Evolutionary conservation across 2,888 invertebrate genomes (phyloP), one percentile per base, ranked within the genome.

Genomic region (Schrankia costaestrigalis): DNA sequence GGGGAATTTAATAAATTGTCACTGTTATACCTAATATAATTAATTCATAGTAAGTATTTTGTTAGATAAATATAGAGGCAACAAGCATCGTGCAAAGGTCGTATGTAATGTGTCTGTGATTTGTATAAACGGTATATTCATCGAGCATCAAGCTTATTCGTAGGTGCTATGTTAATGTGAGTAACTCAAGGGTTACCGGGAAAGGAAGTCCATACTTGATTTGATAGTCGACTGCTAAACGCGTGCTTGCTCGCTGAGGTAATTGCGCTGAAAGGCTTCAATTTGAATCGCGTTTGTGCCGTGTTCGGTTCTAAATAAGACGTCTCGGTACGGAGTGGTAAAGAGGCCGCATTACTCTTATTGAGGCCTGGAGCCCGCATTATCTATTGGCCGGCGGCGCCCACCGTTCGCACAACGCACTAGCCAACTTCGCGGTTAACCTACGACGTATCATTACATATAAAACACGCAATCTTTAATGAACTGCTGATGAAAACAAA

Each of bases 201-300:
- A 63, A 62, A 60, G 53, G 63, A 61, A 66, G 66, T 64, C 61
- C 56, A 63, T 69, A 68, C 63, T 73, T 71, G 69, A 71, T 72
- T 70, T 71, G 72, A 80, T 80, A 71, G 75, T 64, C 52, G 69
- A 70, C 71, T 74, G 74, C 72, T 81, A 78, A 80, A 73, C 74
- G 74, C 68, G 67, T 60, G 62, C 56, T 54, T 61, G 71, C 64
- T 72, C 50, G 74, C 65, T 61, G 54, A 63, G 70, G 78, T 78
- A 78, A 83, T 81, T 83, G 79, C 71, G 74, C 65, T 81, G 84
- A 85, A 84, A 83, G 75, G 77, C 79, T 70, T 76, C 84, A 84
- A 85, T 86, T 86, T 84, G 66, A 73, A 63, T 58, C 66, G 71
- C 63, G 69, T 78, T 79, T 74, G 73, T 60, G 61, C 72, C 75